A percentile compares a stretch with the other conserved stretches of the same genome.
Evolutionary conservation across 1,140 invertebrate genomes (phyloP).

Genomic region (Musca domestica): DNA sequence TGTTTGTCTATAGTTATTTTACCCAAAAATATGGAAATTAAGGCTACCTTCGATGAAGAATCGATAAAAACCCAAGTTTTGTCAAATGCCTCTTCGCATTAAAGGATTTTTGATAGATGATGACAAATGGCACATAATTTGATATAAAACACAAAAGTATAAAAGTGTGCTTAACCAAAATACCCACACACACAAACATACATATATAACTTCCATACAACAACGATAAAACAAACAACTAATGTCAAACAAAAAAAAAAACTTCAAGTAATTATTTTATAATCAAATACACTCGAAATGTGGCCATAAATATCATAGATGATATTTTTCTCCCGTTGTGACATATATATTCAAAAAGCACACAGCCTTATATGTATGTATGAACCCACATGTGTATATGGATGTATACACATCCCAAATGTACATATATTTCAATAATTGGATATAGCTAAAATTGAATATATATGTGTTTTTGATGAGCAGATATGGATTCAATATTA

Average conservation of each 20-base stretch:
- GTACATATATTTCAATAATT: no score
- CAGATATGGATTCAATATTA: no score
- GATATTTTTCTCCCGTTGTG: background rate
- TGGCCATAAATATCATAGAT: background rate
- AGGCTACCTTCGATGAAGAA: no score
- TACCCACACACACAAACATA: no score
- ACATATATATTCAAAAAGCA: no score
- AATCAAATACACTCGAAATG: slow-evolving; percentile 18
- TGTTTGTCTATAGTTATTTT: no score
- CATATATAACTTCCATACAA: background rate
- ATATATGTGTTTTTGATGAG: no score
- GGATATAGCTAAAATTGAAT: no score
- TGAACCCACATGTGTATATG: background rate
- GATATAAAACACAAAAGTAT: background rate
- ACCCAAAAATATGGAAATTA: no score
- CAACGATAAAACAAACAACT: background rate
- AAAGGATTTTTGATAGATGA: slow-evolving; percentile 20
- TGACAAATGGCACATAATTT: slow-evolving; percentile 15
- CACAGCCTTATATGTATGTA: no score
- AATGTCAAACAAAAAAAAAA: background rate
- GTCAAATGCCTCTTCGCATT: no score
- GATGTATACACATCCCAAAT: background rate
- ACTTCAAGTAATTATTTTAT: slow-evolving; percentile 23
- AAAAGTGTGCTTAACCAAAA: background rate
- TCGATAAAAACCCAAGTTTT: no score